Percentiles rank a stretch among this genome's conserved stretches.
Evolutionary conservation across 2,888 invertebrate genomes (phyloP).

Genomic region (Pyrgus malvae): DNA sequence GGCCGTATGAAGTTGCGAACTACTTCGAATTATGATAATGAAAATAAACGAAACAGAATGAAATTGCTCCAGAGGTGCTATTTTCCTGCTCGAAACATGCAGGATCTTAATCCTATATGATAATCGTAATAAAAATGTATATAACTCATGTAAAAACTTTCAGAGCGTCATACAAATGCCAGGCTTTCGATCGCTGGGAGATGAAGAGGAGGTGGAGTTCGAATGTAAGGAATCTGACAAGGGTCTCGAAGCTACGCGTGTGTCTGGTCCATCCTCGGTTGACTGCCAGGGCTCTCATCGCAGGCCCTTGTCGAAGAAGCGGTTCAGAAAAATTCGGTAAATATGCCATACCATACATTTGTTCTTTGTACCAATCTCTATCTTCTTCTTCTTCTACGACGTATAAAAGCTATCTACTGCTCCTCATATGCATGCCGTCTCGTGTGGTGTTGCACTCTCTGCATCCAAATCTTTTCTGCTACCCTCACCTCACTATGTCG

Average conservation of each 20-base stretch:
- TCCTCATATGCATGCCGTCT: too few relatives aligned
- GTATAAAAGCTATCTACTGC: too few relatives aligned
- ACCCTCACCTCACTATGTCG: too few relatives aligned
- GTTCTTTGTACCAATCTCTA: not conserved
- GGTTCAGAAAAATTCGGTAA: constrained; percentile 92
- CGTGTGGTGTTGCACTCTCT: too few relatives aligned
- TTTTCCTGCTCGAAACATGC: too few relatives aligned
- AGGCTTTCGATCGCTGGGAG: constrained; percentile 93
- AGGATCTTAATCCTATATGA: too few relatives aligned
- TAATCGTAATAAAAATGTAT: not conserved
- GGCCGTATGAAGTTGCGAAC: too few relatives aligned
- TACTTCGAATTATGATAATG: too few relatives aligned
- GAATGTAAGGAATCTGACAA: constrained; percentile 92
- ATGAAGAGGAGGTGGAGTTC: constrained; percentile 94
- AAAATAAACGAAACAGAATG: too few relatives aligned
- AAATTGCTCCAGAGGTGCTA: too few relatives aligned
- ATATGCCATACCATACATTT: constrained; percentile 3
- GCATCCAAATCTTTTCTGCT: too few relatives aligned
- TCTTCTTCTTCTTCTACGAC: too few relatives aligned
- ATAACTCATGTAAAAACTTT: constrained; percentile 26
- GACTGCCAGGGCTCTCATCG: constrained; percentile 93
- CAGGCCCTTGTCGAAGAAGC: constrained; percentile 90
- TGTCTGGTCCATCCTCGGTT: constrained; percentile 88
- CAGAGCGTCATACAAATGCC: constrained; percentile 96
- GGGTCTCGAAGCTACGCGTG: constrained; percentile 92